Base-by-base conservation (phyloP, 2,888 invertebrate genomes). In the Apantesis nais region DNA sequence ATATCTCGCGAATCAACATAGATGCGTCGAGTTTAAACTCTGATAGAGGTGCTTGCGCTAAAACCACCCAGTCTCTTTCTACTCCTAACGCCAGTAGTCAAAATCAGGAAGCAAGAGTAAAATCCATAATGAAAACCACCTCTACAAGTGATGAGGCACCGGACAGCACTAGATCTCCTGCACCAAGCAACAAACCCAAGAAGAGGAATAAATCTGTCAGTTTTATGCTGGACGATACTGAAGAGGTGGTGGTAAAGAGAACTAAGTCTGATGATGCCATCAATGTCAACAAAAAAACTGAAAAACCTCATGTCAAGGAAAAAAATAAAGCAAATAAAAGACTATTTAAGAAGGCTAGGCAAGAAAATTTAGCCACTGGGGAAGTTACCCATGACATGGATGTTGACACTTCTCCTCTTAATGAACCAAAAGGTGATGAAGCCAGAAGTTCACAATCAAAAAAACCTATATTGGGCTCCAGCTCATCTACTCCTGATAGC, bases 161-260 rank as follows among this genome's bases (percentile, higher is more conserved):
- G 29, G 87, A 90, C 31, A 78, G 73, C 37, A 67, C 83, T n/a
- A 74, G 75, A 58, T 72, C 73, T 14, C 74, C 70, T 39, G 31
- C 62, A 14, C 71, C 83, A 12, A 79, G 68, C 22, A 64, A 67
- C 2, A 92, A 90, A 74, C 74, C 90, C 0, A 93, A 93, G 73
- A 94, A 94, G 75, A 87, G 94, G 55, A 93, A 92, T 71, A 94
- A 94, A 75, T 93, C 94, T 1, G 93, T 93, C 22, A 94, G 94
- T 75, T 93, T 93, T 71, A 88, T 92, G 88, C 82, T 93, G 1
- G 92, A 93, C 22, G 93, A 93, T 2, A 83, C 83, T 73, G 91
- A 92, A 66, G 89, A 88, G 74, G 79, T 90, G 1, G 82, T 81
- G 3, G 75, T 87, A 9, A 94, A 94, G 75, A 93, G 90, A 75